phyloP scores from a whole-genome alignment of 1,140 invertebrate genomes.

The Lycorma delicatula region DNA sequence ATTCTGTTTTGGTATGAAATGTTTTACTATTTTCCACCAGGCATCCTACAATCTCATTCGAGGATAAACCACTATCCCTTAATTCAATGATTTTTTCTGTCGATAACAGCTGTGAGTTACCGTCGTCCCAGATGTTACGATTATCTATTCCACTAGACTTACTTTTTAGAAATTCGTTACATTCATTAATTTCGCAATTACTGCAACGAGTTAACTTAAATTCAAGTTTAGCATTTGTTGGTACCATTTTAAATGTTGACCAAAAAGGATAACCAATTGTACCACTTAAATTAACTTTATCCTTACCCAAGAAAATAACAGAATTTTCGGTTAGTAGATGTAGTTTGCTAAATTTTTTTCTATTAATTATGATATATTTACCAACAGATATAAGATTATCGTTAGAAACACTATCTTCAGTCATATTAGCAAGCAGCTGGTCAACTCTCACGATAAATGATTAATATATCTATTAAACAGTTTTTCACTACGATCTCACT shows the following conservation, averaged over 20 bases:
- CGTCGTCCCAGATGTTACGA: slow-evolving; percentile 72
- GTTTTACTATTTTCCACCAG: slow-evolving; percentile 84
- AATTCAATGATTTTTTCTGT: slow-evolving; percentile 72
- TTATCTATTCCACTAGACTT: slow-evolving; percentile 63
- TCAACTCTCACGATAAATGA: too few species aligned
- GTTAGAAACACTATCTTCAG: too few species aligned
- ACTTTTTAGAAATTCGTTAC: slow-evolving; percentile 35
- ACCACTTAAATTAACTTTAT: slow-evolving; percentile 57
- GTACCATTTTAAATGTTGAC: slow-evolving; percentile 69
- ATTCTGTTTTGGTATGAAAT: slow-evolving; percentile 79
- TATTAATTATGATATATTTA: slow-evolving; percentile 62
- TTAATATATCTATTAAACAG: too few species aligned
- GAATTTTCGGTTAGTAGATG: slow-evolving; percentile 55
- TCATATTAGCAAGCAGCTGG: too few species aligned
- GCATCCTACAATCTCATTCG: slow-evolving; percentile 74
- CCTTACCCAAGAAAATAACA: slow-evolving; percentile 56
- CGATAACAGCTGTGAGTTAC: slow-evolving; percentile 75
- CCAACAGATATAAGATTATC: slow-evolving; percentile 46
- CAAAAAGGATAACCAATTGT: slow-evolving; percentile 65
- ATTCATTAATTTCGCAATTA: slow-evolving; percentile 39
- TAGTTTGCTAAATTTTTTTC: slow-evolving; percentile 64
- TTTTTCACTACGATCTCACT: too few species aligned
- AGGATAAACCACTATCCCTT: slow-evolving; percentile 60
- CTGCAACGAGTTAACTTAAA: slow-evolving; percentile 47
- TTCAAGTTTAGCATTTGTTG: slow-evolving; percentile 45